Evolutionary conservation across 2,113 vertebrate genomes (phyloP).

Genomic region (Syngnathoides biaculeatus): DNA sequence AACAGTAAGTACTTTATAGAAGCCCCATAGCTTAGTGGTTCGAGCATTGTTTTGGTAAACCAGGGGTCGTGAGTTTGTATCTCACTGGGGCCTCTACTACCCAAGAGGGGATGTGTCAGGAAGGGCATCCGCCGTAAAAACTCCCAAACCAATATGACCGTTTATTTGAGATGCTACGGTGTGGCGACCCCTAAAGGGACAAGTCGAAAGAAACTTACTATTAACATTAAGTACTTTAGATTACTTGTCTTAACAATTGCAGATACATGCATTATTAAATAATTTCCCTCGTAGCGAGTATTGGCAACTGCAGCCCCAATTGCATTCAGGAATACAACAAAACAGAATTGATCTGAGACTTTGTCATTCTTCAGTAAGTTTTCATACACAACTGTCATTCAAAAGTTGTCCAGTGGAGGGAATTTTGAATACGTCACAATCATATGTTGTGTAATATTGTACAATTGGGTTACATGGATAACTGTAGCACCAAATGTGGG

Average conservation of each 20-base stretch:
- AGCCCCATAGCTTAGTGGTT: too few species aligned
- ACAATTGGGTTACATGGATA: constrained; percentile 45
- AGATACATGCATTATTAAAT: constrained; percentile 66
- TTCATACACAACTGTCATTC: background rate
- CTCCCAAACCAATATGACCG: too few species aligned
- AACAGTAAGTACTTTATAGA: too few species aligned
- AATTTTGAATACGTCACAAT: constrained; percentile 4
- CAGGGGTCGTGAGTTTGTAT: too few species aligned
- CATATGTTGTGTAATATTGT: constrained; percentile 17
- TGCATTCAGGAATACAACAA: constrained; percentile 17
- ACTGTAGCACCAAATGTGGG: constrained; percentile 18
- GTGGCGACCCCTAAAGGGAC: too few species aligned
- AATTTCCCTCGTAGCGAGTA: constrained; percentile 58
- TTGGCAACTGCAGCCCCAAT: constrained; percentile 39
- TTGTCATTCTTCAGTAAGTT: background rate
- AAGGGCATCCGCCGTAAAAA: too few species aligned
- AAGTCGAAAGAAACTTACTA: too few species aligned
- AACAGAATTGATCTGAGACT: background rate
- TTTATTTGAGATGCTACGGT: too few species aligned
- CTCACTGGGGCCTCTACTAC: too few species aligned
- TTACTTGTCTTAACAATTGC: constrained; percentile 54
- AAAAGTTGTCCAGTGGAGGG: background rate
- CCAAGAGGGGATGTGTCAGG: too few species aligned
- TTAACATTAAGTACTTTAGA: too few species aligned
- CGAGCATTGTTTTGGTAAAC: too few species aligned